Percentiles rank a stretch among this genome's conserved stretches.
Evolutionary conservation across 2,888 invertebrate genomes (phyloP).

Genomic region (Callinectes sapidus): DNA sequence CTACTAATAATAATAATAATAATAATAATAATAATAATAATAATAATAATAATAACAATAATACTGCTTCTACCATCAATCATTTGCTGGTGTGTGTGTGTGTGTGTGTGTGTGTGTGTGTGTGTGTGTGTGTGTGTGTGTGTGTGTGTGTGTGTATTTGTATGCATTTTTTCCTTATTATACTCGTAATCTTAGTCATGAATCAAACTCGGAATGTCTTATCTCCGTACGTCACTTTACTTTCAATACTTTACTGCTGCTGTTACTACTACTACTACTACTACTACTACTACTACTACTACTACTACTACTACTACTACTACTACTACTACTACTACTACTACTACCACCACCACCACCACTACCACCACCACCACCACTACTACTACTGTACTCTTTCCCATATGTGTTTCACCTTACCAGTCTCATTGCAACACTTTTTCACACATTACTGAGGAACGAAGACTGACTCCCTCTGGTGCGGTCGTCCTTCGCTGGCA

Average conservation of each 20-base stretch:
- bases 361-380: no score
- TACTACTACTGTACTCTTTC: no score
- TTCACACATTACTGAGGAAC: no score
- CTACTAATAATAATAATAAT: no score
- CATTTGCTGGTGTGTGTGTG: not conserved
- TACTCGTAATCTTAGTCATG: not conserved
- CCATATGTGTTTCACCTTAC: no score
- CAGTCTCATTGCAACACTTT: no score
- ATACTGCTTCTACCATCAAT: no score
- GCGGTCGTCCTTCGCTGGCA: no score
- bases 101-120: conserved; percentile 21
- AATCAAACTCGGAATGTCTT: not conserved
- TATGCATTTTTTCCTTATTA: not conserved
- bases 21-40: no score
- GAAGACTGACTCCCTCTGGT: no score
- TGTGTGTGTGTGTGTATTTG: not conserved
- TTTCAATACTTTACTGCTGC: no score
- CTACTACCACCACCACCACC: not conserved
- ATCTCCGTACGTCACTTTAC: not conserved
- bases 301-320: not conserved
- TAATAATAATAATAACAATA: no score
- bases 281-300: not conserved
- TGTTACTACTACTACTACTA: not conserved
- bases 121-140: not conserved
- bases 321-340: conserved; percentile 9